Evolutionary conservation across 2,888 invertebrate genomes (phyloP).

Genomic region (Rhagium mordax): DNA sequence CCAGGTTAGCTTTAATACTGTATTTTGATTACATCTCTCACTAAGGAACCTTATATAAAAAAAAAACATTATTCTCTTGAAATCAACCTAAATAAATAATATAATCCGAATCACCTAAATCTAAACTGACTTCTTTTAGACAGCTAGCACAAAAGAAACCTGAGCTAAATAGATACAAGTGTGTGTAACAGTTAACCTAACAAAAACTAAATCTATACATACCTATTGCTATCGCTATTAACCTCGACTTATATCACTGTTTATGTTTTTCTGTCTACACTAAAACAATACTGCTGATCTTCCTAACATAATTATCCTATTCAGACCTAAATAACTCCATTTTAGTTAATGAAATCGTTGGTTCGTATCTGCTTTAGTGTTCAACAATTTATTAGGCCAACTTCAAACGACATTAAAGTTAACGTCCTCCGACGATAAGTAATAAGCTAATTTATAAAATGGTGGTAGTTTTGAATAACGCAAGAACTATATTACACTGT

Average conservation of each 20-base stretch:
- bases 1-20: conserved; percentile 61
- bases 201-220: conserved; percentile 56
- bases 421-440: too few relatives aligned
- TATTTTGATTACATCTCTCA: background rate
- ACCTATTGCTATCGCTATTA: conserved; percentile 46
- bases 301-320: conserved; percentile 47
- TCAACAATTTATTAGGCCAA: conserved; percentile 13
- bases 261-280: conserved; percentile 46
- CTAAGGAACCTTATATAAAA: background rate
- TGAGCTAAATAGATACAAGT: conserved; percentile 61
- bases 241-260: conserved; percentile 42
- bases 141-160: conserved; percentile 59
- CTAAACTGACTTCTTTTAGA: background rate
- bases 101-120: background rate
- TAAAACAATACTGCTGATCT: conserved; percentile 38
- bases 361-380: conserved; percentile 22
- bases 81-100: background rate
- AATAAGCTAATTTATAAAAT: too few relatives aligned
- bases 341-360: conserved; percentile 27
- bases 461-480: too few relatives aligned
- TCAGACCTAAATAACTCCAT: conserved; percentile 49
- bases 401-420: background rate
- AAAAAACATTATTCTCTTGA: conserved; percentile 13
- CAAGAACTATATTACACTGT: too few relatives aligned
- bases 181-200: conserved; percentile 39